phyloP scores from a whole-genome alignment of 2,888 invertebrate species.

The Trichogramma dendrolimi region DNA sequence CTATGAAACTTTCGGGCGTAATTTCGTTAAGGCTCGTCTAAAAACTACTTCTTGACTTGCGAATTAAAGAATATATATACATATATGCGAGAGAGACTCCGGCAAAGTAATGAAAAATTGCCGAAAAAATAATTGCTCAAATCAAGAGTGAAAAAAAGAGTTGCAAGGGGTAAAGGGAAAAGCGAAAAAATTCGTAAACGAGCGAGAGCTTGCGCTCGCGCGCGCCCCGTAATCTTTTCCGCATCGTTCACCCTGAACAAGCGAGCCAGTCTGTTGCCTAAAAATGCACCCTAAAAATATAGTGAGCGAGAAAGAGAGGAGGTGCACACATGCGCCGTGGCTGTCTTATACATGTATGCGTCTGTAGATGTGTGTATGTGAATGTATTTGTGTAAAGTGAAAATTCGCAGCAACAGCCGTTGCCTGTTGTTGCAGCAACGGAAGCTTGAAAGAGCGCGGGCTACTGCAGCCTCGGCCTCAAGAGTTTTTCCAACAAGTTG shows the following conservation, averaged over 20 bases:
- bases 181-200: background rate
- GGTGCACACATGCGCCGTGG: background rate
- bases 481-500: slow-evolving; percentile 26
- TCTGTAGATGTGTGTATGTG: background rate
- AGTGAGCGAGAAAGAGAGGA: background rate
- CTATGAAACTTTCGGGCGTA: too few relatives aligned
- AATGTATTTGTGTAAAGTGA: too few relatives aligned
- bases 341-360: background rate
- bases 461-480: slow-evolving; percentile 4
- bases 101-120: background rate
- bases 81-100: too few relatives aligned
- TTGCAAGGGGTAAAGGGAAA: background rate
- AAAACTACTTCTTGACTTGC: too few relatives aligned
- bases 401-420: slow-evolving; percentile 1
- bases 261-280: slow-evolving; percentile 6
- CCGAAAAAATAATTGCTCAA: background rate
- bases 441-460: slow-evolving; percentile 11
- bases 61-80: too few relatives aligned
- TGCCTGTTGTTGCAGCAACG: slow-evolving; percentile 12
- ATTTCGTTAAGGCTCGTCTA: too few relatives aligned
- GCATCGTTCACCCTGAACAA: background rate
- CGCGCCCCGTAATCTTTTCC: slow-evolving; percentile 22
- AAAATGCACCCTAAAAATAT: slow-evolving; percentile 12
- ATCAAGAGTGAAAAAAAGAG: slow-evolving; percentile 1
- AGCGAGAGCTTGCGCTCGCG: background rate